Evolutionary conservation across 2,113 vertebrate genomes (phyloP).

Genomic region (Plectropomus leopardus): DNA sequence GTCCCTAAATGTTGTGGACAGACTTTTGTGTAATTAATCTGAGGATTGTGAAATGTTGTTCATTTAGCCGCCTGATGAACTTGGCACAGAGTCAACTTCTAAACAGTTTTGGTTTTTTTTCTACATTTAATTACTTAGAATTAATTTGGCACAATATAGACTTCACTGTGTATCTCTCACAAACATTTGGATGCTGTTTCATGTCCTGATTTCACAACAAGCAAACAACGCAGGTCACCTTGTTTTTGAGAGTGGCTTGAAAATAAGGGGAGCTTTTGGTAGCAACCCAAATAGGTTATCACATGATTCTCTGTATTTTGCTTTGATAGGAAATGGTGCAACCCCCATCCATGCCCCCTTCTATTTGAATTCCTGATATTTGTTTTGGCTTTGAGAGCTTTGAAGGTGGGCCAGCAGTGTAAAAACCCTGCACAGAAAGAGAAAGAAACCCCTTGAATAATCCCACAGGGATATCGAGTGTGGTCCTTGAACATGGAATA

Average conservation of each 20-base stretch:
- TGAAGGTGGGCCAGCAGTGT: conserved; percentile 50
- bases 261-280: conserved; percentile 6
- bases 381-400: conserved; percentile 54
- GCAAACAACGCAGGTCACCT: conserved; percentile 40
- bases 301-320: conserved; percentile 11
- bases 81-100: conserved; percentile 38
- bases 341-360: neutral
- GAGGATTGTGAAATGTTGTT: conserved; percentile 1
- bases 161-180: conserved; percentile 19
- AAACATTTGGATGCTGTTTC: conserved; percentile 39
- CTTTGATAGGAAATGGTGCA: conserved; percentile 30
- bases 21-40: conserved; percentile 24
- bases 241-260: conserved; percentile 15
- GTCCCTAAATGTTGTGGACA: neutral
- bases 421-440: neutral
- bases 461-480: conserved; percentile 38
- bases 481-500: conserved; percentile 42
- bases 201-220: conserved; percentile 20
- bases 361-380: conserved; percentile 56
- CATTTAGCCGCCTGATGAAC: conserved; percentile 56
- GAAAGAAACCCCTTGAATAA: conserved; percentile 36
- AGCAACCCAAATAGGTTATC: conserved; percentile 39
- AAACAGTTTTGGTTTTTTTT: conserved; percentile 14
- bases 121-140: conserved; percentile 47
- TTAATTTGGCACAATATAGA: conserved; percentile 45